Evolutionary conservation across 2,113 vertebrate species (phyloP).

Genomic region (Carettochelys insculpta): DNA sequence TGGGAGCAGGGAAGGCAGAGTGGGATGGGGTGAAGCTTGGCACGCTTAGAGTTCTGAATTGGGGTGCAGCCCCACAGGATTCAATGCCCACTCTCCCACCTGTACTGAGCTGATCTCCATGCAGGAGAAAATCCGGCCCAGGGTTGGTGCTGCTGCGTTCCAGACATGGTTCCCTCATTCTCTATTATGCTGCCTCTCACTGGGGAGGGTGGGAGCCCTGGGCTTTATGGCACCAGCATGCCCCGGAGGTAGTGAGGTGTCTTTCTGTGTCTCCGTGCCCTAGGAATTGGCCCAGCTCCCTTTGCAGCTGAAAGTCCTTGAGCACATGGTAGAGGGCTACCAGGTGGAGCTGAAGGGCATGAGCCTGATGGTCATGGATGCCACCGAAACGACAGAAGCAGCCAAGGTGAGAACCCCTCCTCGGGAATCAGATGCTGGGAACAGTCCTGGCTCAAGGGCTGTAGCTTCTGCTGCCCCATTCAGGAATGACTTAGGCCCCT

Average conservation of each 20-base stretch:
- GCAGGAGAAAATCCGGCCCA: background rate
- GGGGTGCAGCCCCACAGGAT: background rate
- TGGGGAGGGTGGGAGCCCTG: background rate
- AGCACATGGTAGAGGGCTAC: constrained; percentile 9
- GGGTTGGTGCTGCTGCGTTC: background rate
- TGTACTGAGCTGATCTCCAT: background rate
- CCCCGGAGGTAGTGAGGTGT: background rate
- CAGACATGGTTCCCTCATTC: background rate
- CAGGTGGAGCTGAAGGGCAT: constrained; percentile 45
- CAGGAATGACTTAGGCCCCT: background rate
- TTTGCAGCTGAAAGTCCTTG: constrained; percentile 42
- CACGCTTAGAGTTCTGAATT: background rate
- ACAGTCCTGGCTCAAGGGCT: background rate
- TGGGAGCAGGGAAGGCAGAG: background rate
- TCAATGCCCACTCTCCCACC: background rate
- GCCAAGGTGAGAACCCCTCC: constrained; percentile 55
- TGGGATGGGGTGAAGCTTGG: background rate
- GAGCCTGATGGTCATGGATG: constrained; percentile 16
- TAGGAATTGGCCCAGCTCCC: constrained; percentile 52
- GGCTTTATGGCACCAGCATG: background rate
- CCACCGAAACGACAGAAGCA: constrained; percentile 45
- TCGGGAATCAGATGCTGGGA: background rate
- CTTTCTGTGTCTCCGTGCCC: background rate
- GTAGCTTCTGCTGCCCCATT: background rate
- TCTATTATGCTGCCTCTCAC: background rate